Evolutionary conservation across 2,797 vertebrate species (phyloP).

Genomic region (Australoheros facetus): DNA sequence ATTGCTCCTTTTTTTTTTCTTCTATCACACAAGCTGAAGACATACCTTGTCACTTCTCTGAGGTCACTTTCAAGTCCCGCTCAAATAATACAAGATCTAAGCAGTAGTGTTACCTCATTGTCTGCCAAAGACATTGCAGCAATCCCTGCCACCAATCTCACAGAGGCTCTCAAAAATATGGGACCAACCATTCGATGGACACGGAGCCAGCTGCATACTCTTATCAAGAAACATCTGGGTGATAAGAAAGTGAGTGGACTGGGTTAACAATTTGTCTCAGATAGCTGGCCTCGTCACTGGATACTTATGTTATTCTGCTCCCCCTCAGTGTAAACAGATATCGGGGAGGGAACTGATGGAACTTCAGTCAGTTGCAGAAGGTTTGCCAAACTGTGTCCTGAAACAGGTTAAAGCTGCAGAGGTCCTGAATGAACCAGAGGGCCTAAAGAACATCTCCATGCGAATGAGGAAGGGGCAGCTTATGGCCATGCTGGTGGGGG

Average conservation of each 20-base stretch:
- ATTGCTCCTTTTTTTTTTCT: background rate
- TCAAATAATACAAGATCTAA: conserved; percentile 38
- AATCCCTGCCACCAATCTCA: conserved; percentile 26
- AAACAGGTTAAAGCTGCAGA: conserved; percentile 45
- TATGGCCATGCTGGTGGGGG: conserved; percentile 68
- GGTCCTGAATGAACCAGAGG: conserved; percentile 53
- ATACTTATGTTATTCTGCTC: background rate
- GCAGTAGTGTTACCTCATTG: conserved; percentile 35
- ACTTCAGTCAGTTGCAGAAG: conserved; percentile 54
- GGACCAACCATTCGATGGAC: conserved; percentile 47
- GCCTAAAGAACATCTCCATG: conserved; percentile 56
- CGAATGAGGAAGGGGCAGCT: conserved; percentile 67
- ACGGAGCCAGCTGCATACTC: conserved; percentile 35
- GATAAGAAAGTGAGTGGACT: conserved; percentile 47
- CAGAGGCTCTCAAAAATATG: conserved; percentile 39
- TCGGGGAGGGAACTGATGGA: conserved; percentile 49
- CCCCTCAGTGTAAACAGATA: conserved; percentile 42
- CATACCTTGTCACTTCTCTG: conserved; percentile 49
- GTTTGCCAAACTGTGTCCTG: conserved; percentile 59
- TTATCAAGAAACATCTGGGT: conserved; percentile 58
- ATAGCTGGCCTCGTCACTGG: background rate
- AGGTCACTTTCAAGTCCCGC: background rate
- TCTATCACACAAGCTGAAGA: conserved; percentile 66
- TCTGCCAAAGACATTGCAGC: conserved; percentile 43
- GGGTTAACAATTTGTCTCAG: background rate